phyloP scores from a whole-genome alignment of 2,113 vertebrate genomes.

The Rhinoderma darwinii region DNA sequence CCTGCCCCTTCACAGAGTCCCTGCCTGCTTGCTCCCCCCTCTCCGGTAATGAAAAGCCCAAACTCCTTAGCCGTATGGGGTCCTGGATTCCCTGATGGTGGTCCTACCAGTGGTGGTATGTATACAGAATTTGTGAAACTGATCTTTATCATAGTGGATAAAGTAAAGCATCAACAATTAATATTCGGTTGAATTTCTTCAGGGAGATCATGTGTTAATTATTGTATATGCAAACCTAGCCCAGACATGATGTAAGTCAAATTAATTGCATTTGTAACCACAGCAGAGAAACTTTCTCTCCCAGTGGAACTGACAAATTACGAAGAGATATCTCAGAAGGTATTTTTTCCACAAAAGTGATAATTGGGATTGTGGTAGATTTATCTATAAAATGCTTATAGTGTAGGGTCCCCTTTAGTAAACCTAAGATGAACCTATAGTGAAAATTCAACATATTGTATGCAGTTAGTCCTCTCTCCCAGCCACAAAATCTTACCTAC shows the following conservation, averaged over 20 bases:
- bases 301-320: conserved; percentile 22
- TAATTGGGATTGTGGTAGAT: conserved; percentile 3
- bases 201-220: not conserved
- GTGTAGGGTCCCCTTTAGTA: too few species aligned
- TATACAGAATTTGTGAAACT: not conserved
- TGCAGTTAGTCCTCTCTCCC: too few species aligned
- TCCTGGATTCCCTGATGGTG: too few species aligned
- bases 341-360: conserved; percentile 15
- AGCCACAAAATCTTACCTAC: too few species aligned
- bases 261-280: conserved; percentile 1
- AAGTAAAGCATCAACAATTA: not conserved
- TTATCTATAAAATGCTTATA: too few species aligned
- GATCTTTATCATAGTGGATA: not conserved
- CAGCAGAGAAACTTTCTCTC: conserved; percentile 12
- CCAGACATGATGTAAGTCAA: conserved; percentile 33
- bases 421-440: not conserved
- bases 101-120: not conserved
- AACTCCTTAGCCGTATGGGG: too few species aligned
- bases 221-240: not conserved
- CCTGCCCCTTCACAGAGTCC: too few species aligned
- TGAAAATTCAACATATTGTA: too few species aligned
- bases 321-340: not conserved
- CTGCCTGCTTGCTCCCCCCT: too few species aligned
- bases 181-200: not conserved
- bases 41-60: too few species aligned